Evolutionary conservation across 1,140 invertebrate species (phyloP).

Genomic region (Drosophila biarmipes): DNA sequence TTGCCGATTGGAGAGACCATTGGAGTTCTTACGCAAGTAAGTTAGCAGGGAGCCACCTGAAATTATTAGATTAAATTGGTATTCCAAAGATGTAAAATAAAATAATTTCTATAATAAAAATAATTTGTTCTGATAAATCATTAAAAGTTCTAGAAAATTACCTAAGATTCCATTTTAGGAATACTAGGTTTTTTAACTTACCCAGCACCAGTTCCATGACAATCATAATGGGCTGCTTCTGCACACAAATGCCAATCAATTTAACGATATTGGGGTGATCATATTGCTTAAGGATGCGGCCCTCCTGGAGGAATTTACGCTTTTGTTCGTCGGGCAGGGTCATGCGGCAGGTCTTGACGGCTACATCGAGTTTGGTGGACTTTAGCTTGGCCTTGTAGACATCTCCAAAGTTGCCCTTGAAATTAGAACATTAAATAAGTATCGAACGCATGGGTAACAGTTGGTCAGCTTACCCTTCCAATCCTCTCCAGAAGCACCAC

Average conservation of each 20-base stretch:
- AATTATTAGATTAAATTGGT: slow-evolving; percentile 29
- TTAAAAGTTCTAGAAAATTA: no score
- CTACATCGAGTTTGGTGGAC: slow-evolving; percentile 93
- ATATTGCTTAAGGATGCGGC: slow-evolving; percentile 97
- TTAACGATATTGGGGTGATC: slow-evolving; percentile 98
- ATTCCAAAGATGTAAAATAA: not conserved
- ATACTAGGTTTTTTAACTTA: slow-evolving; percentile 6
- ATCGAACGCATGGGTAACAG: no score
- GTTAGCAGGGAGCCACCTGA: slow-evolving; percentile 95
- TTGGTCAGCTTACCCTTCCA: slow-evolving; percentile 90
- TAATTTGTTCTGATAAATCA: no score
- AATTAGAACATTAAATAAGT: not conserved
- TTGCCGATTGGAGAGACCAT: slow-evolving; percentile 88
- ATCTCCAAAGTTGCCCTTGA: slow-evolving; percentile 98
- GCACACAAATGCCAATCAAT: slow-evolving; percentile 98
- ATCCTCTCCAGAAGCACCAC: slow-evolving; percentile 97
- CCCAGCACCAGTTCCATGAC: slow-evolving; percentile 92
- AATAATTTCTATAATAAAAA: no score
- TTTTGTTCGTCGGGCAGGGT: slow-evolving; percentile 98
- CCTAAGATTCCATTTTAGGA: no score
- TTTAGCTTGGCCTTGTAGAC: slow-evolving; percentile 96
- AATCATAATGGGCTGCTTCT: slow-evolving; percentile 99
- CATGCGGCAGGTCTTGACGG: slow-evolving; percentile 97
- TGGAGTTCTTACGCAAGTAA: slow-evolving; percentile 92
- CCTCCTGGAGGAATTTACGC: slow-evolving; percentile 97